Conservation (phyloP, 2,888 invertebrate genomes). For the Aradus depressus region DNA sequence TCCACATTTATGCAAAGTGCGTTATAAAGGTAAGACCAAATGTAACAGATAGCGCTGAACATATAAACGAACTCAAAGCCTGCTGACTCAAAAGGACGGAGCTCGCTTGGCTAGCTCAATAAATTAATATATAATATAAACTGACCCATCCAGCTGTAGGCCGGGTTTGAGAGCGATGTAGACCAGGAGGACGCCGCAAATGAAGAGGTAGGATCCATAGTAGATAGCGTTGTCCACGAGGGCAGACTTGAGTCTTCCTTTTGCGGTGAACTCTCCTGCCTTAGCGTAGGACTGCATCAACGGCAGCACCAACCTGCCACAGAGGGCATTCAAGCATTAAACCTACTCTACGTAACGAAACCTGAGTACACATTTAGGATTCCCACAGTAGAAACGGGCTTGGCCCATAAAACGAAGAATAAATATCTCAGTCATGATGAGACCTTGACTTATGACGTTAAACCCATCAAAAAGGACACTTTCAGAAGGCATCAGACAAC, state of each 20-base stretch:
- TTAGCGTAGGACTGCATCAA: constrained; percentile 98
- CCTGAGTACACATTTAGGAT: too few relatives aligned
- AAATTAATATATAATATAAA: constrained; percentile 14
- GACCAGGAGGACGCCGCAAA: constrained; percentile 85
- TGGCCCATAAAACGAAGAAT: too few relatives aligned
- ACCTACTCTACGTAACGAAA: too few relatives aligned
- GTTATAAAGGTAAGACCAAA: too few relatives aligned
- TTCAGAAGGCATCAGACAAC: not conserved
- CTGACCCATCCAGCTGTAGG: constrained; percentile 74
- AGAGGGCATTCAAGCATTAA: too few relatives aligned
- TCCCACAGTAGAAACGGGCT: too few relatives aligned
- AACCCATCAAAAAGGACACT: not conserved
- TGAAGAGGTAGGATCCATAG: constrained; percentile 90
- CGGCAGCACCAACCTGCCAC: constrained; percentile 83
- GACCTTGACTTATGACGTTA: too few relatives aligned
- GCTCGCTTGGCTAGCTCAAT: too few relatives aligned
- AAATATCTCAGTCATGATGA: not conserved
- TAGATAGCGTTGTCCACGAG: constrained; percentile 95
- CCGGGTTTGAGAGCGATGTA: constrained; percentile 87
- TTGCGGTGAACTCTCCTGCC: constrained; percentile 92
- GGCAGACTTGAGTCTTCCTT: constrained; percentile 88
- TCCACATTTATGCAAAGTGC: too few relatives aligned
- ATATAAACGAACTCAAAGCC: not conserved
- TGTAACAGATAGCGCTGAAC: not conserved
- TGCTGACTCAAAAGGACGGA: too few relatives aligned